Conservation (phyloP, 2,113 vertebrate genomes). For the Xenus cinereus region DNA sequence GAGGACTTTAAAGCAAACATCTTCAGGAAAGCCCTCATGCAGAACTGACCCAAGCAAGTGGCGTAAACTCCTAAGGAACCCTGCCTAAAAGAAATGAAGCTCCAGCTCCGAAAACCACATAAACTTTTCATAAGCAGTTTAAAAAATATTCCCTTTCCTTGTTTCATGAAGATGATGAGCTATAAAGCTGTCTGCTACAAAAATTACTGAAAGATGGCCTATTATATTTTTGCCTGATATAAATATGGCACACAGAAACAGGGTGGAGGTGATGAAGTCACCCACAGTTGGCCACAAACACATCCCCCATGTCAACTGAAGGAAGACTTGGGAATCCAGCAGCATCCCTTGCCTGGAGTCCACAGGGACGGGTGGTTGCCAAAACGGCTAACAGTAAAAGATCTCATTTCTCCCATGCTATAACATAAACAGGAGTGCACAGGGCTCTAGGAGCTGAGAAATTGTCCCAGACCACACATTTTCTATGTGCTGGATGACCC, state of each 20-base stretch:
- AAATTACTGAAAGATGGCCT: neutral
- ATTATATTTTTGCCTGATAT: neutral
- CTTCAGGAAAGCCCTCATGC: neutral
- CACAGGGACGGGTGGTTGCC: fast-evolving
- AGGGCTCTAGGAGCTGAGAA: neutral
- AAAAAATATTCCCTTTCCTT: neutral
- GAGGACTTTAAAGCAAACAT: neutral
- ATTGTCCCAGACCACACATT: neutral
- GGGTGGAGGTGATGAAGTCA: neutral
- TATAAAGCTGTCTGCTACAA: neutral
- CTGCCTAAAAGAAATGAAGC: neutral
- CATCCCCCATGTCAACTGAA: neutral
- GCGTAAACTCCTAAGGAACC: neutral
- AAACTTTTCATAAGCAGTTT: neutral
- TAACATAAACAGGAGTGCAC: neutral
- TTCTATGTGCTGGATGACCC: neutral
- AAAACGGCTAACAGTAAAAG: neutral
- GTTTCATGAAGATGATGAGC: neutral
- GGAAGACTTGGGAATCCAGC: neutral
- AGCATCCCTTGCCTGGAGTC: neutral
- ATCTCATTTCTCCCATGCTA: neutral
- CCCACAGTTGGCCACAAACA: neutral
- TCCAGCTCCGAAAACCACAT: neutral
- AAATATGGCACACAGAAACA: neutral
- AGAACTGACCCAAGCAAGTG: neutral